Conservation (phyloP, 2,888 invertebrate genomes). For the Hyles lineata region DNA sequence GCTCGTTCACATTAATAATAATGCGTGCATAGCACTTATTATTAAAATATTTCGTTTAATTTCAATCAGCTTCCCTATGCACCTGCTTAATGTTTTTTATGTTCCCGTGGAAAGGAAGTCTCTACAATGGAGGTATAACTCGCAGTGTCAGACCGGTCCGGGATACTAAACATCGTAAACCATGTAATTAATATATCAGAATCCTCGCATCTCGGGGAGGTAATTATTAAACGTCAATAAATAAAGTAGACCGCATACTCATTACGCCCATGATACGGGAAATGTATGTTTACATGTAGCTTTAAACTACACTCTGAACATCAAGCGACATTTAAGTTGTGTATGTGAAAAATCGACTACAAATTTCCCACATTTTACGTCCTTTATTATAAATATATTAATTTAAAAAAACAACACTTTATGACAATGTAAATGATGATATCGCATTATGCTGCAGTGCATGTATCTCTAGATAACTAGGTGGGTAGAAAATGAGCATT, state of each 20-base stretch:
- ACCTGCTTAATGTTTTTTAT: constrained; percentile 37
- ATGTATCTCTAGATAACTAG: constrained; percentile 46
- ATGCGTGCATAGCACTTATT: constrained; percentile 31
- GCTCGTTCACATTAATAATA: constrained; percentile 10
- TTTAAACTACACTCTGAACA: constrained; percentile 7
- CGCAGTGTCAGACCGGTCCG: constrained; percentile 30
- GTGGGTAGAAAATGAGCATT: constrained; percentile 61
- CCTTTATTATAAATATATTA: not conserved
- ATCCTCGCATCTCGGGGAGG: constrained; percentile 23
- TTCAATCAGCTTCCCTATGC: constrained; percentile 31
- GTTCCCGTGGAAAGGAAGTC: constrained; percentile 38
- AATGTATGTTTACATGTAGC: constrained; percentile 1
- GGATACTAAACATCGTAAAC: constrained; percentile 32
- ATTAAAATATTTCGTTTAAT: constrained; percentile 34
- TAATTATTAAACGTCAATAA: constrained; percentile 28
- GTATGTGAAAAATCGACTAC: constrained; percentile 1
- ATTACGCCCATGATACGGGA: constrained; percentile 5
- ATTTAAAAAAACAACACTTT: not conserved
- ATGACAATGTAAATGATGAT: constrained; percentile 18
- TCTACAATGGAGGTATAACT: constrained; percentile 30
- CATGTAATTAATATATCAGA: constrained; percentile 31
- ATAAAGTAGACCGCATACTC: constrained; percentile 11
- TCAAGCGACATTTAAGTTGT: constrained; percentile 5
- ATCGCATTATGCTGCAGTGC: not conserved
- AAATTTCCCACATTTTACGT: not conserved